Conservation (phyloP, 2,888 invertebrate genomes). For the Agonopterix subpropinquella region DNA sequence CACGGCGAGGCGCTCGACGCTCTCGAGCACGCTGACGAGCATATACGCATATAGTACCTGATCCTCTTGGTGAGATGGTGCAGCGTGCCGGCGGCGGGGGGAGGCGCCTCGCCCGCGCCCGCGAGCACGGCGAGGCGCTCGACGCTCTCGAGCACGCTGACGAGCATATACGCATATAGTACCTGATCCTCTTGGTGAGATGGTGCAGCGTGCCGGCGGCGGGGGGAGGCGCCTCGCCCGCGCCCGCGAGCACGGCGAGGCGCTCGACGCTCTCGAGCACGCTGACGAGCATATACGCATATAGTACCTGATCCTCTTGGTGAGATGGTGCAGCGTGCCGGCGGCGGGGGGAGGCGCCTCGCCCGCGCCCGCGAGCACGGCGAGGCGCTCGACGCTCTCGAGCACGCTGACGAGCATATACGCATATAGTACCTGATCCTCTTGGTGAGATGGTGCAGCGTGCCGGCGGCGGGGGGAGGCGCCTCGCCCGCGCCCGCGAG, state of each 20-base stretch:
- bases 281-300: constrained; percentile 78
- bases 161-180: constrained; percentile 60
- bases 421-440: constrained; percentile 73
- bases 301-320: constrained; percentile 81
- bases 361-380: constrained; percentile 86
- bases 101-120: constrained; percentile 86
- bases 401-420: constrained; percentile 87
- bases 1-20: constrained; percentile 96
- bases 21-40: constrained; percentile 94
- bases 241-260: constrained; percentile 91
- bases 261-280: constrained; percentile 98
- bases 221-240: constrained; percentile 85
- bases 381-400: constrained; percentile 97
- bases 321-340: constrained; percentile 91
- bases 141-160: constrained; percentile 95
- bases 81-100: constrained; percentile 83
- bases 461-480: constrained; percentile 84
- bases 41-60: constrained; percentile 30
- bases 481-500: constrained; percentile 88
- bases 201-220: constrained; percentile 89
- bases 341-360: constrained; percentile 89
- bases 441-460: constrained; percentile 93
- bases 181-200: constrained; percentile 88
- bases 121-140: constrained; percentile 96
- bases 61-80: constrained; percentile 95